Evolutionary conservation across 2,888 invertebrate genomes (phyloP).

Genomic region (Ernsta delagoae): DNA sequence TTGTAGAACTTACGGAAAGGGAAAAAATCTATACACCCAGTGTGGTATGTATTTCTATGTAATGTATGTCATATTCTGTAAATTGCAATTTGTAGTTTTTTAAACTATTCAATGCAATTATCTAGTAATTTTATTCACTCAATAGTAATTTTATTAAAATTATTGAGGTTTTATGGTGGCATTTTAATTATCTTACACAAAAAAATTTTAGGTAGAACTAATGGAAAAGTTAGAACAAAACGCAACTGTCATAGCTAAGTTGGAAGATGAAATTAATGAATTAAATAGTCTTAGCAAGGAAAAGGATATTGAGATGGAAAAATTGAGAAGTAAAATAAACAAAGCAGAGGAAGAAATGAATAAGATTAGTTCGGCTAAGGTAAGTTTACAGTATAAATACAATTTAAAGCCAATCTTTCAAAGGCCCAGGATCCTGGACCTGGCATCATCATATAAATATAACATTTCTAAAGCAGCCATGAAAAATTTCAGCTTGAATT

Average conservation of each 20-base stretch:
- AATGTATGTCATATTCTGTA: too few relatives aligned
- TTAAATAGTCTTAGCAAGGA: slow-evolving; percentile 54
- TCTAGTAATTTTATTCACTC: too few relatives aligned
- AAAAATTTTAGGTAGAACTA: slow-evolving; percentile 63
- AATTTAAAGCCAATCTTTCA: too few relatives aligned
- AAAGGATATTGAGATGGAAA: slow-evolving; percentile 62
- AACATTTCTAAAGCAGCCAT: neutral
- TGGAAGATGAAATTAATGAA: slow-evolving; percentile 62
- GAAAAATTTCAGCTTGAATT: slow-evolving; percentile 55
- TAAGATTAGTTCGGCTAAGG: slow-evolving; percentile 44
- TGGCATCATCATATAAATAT: neutral
- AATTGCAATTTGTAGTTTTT: too few relatives aligned
- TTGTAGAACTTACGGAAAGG: slow-evolving; percentile 84
- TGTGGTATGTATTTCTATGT: slow-evolving; percentile 57
- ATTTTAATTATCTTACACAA: neutral
- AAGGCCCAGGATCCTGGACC: too few relatives aligned
- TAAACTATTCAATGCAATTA: too few relatives aligned
- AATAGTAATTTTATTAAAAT: too few relatives aligned
- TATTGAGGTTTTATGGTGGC: neutral
- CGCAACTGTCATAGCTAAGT: slow-evolving; percentile 51
- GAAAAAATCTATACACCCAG: slow-evolving; percentile 82
- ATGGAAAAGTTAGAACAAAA: slow-evolving; percentile 72
- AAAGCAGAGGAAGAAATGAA: slow-evolving; percentile 44
- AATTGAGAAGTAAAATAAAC: slow-evolving; percentile 55
- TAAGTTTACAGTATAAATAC: slow-evolving; percentile 12